A percentile compares a stretch with the other conserved stretches of the same genome.
Conservation (phyloP, 2,888 invertebrate genomes). For the Coelinius sp. region DNA sequence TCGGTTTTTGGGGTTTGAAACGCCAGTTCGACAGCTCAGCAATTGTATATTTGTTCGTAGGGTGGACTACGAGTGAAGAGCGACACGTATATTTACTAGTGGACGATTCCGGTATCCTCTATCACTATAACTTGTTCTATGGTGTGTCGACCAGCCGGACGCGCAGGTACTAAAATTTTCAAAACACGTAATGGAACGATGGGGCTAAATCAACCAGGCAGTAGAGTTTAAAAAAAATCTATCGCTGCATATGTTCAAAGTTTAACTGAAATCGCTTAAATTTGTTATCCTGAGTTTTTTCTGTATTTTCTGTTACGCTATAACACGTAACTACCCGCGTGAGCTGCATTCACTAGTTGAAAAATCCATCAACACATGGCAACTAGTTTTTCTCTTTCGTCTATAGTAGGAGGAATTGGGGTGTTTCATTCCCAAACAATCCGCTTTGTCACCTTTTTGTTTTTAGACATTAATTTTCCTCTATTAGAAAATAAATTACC, state of each 20-base stretch:
- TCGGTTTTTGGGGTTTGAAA: constrained; percentile 18
- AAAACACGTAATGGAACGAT: constrained; percentile 24
- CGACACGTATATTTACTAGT: constrained; percentile 89
- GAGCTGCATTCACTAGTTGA: not conserved
- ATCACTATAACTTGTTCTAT: constrained; percentile 23
- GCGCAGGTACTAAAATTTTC: constrained; percentile 38
- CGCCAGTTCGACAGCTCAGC: constrained; percentile 26
- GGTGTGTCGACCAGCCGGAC: constrained; percentile 23
- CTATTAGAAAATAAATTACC: not conserved
- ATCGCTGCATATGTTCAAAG: constrained; percentile 6
- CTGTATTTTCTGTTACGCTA: not conserved
- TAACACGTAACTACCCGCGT: not conserved
- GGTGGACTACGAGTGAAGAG: constrained; percentile 73
- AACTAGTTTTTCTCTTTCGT: not conserved
- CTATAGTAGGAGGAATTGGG: not conserved
- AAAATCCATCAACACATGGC: not conserved
- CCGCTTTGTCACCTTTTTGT: not conserved
- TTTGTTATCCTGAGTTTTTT: not conserved
- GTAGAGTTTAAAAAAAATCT: not conserved
- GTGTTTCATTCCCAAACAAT: not conserved
- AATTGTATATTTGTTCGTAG: constrained; percentile 60
- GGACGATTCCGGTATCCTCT: constrained; percentile 34
- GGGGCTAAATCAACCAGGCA: constrained; percentile 11
- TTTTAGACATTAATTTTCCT: not conserved
- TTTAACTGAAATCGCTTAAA: constrained; percentile 12